These are phyloP conservation scores for Hydractinia echinata DNA, from an alignment of 30 jellyfish, hydroid and myxozoan genomes.

Conservation along the genomic window DNA sequence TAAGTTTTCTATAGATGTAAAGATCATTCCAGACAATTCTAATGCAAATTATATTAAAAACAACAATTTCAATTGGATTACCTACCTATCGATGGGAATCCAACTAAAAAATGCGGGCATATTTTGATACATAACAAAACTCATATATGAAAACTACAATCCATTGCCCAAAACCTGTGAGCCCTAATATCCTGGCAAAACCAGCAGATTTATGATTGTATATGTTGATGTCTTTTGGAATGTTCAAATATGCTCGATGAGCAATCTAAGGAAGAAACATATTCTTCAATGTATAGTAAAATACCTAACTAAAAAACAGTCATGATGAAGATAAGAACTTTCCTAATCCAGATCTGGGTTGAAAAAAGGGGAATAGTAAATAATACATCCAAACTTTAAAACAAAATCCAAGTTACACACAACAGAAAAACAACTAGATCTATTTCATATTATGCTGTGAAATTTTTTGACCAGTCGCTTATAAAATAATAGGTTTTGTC, in stretches of 20 bases:
- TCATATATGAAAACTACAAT: conserved; percentile 7
- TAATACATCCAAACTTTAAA: too few relatives aligned
- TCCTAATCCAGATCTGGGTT: too few relatives aligned
- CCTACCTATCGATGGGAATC: conserved; percentile 28
- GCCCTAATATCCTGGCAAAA: conserved; percentile 7
- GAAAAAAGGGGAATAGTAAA: too few relatives aligned
- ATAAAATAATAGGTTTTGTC: too few relatives aligned
- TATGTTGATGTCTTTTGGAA: conserved; percentile 21
- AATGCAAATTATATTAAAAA: background rate
- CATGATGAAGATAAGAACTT: too few relatives aligned
- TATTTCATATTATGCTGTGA: too few relatives aligned
- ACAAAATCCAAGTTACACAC: too few relatives aligned
- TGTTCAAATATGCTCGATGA: background rate
- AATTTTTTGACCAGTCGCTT: too few relatives aligned
- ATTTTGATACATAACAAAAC: conserved; percentile 8
- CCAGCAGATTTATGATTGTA: background rate
- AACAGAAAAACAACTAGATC: too few relatives aligned
- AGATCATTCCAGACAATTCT: background rate
- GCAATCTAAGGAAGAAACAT: background rate
- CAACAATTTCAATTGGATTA: background rate
- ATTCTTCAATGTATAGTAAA: too few relatives aligned
- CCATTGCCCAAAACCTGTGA: conserved; percentile 25
- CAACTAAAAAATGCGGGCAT: conserved; percentile 33
- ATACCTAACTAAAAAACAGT: too few relatives aligned
- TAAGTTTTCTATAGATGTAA: background rate